Percentiles rank a stretch among this genome's conserved stretches.
Evolutionary conservation across 2,888 invertebrate species (phyloP).

Genomic region (Amphipyra berbera): DNA sequence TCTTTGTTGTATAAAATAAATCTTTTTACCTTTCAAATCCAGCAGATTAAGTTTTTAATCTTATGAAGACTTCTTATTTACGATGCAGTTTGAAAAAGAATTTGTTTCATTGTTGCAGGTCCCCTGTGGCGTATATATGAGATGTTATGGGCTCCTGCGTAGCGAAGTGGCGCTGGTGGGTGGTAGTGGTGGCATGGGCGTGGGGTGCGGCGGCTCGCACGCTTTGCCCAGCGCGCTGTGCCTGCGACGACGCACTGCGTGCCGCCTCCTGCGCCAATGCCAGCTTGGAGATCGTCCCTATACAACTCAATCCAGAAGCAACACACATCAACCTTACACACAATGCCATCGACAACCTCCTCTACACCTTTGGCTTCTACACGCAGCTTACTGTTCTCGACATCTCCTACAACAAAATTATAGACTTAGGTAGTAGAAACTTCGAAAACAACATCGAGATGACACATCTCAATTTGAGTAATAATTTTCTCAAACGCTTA

Average conservation of each 20-base stretch:
- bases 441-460: constrained; percentile 94
- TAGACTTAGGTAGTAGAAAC: constrained; percentile 94
- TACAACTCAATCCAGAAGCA: constrained; percentile 96
- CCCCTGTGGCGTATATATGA: constrained; percentile 83
- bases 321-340: constrained; percentile 95
- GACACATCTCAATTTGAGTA: constrained; percentile 93
- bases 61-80: background rate
- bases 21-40: background rate
- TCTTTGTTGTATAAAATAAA: background rate
- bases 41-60: background rate
- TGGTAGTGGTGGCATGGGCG: constrained; percentile 89
- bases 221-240: constrained; percentile 95
- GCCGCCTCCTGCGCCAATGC: constrained; percentile 94
- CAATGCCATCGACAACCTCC: constrained; percentile 94
- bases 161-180: constrained; percentile 87
- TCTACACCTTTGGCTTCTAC: constrained; percentile 95
- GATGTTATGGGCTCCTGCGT: constrained; percentile 89
- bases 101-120: constrained; percentile 77
- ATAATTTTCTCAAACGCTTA: constrained; percentile 92
- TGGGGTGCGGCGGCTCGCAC: constrained; percentile 89
- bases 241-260: constrained; percentile 94
- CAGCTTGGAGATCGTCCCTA: constrained; percentile 95
- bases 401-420: constrained; percentile 94
- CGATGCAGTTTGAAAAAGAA: constrained; percentile 1
- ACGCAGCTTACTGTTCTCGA: constrained; percentile 94